phyloP scores from a whole-genome alignment of 2,888 invertebrate species.

The Trissonchulus latispiculum region DNA sequence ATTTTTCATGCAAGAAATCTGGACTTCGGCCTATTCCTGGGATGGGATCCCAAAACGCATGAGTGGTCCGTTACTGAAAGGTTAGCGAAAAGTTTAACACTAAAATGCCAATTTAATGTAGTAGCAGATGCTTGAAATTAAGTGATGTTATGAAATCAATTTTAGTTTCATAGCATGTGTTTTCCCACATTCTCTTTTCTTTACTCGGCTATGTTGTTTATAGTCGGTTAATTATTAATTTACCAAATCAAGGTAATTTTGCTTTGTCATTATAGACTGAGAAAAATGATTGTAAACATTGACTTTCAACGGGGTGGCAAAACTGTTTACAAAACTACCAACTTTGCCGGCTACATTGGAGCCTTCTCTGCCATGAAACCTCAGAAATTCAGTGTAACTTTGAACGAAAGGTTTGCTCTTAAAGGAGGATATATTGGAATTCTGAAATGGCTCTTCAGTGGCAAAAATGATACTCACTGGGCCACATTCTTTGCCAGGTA shows the following conservation, averaged over 20 bases:
- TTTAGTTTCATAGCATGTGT: too few species aligned
- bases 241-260: too few species aligned
- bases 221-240: too few species aligned
- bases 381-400: constrained; percentile 34
- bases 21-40: constrained; percentile 54
- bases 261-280: constrained; percentile 34
- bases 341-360: constrained; percentile 53
- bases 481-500: constrained; percentile 15
- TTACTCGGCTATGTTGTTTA: too few species aligned
- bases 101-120: too few species aligned
- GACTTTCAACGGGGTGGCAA: constrained; percentile 45
- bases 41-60: constrained; percentile 47
- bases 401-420: constrained; percentile 49
- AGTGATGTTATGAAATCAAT: too few species aligned
- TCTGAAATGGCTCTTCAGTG: constrained; percentile 43
- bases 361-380: constrained; percentile 50
- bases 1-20: constrained; percentile 53
- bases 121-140: too few species aligned
- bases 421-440: constrained; percentile 52
- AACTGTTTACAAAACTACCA: constrained; percentile 50
- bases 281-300: constrained; percentile 47
- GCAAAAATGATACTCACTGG: background rate
- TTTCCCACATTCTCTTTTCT: too few species aligned
- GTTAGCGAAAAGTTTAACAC: too few species aligned
- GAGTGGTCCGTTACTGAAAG: constrained; percentile 47